Base-by-base conservation (phyloP, 2,888 invertebrate species). In the Therioaphis trifolii region DNA sequence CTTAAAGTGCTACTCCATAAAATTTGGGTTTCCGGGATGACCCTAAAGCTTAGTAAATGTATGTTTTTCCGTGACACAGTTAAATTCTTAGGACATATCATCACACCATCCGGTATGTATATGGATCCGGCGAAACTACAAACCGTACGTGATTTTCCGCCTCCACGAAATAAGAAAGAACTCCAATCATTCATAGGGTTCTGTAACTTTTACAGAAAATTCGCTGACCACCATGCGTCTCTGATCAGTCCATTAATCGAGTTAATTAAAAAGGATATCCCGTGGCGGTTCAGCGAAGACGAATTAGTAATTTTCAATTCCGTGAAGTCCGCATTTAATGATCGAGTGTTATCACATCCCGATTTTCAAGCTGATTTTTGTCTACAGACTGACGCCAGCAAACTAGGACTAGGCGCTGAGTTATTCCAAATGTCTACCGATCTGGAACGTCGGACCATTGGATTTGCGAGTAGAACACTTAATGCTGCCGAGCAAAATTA, bases 1-100 rank as follows among this genome's bases (percentile, higher is more conserved):
- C 15, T 77, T 4, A 35, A 18, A 18, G 2, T 35, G 2, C 1
- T 77, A 49, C 63, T 77, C 15, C 1, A 43, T 1, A 43, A 24
- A 63, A 63, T 77, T 0, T 7, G 4, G 2, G 1, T 18, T 1
- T 40, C 76, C 0, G 63, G 61, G 2, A 77, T 46, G 74, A 74
- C 74, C 9, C 74, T 74, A 4, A 74, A 74, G 7, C 29, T 74
- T 2, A 29, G 29, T 5, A 76, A 86, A 78, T 72, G 85, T 46
- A 46, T 55, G 46, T 79, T 85, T 77, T 66, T 85, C 29, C 46
- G 75, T 27, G 5, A 49, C 1, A n/a, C 84, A 58, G 80, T 85
- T 5, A 74, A 84, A 49, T 85, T 85, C 40, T 55, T 85, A 15
- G 85, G 85, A 0, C 84, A 66, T 72, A 58, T 75, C 14, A 63